phyloP scores from a whole-genome alignment of 1,140 invertebrate species.

The Nasonia longicornis region DNA sequence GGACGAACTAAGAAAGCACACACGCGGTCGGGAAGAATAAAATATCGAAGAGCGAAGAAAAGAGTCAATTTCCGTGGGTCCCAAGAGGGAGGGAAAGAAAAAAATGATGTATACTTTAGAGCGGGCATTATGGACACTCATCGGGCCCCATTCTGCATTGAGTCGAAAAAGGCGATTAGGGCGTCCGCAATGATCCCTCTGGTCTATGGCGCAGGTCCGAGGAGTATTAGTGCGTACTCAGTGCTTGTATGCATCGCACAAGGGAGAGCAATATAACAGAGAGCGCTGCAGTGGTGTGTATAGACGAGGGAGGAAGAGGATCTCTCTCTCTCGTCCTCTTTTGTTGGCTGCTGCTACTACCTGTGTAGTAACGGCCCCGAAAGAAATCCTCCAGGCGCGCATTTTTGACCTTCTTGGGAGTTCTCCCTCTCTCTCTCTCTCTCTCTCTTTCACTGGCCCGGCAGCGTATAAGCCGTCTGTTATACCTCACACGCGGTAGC shows the following conservation, averaged over 20 bases:
- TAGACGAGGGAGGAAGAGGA: background rate
- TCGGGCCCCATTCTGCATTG: background rate
- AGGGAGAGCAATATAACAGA: background rate
- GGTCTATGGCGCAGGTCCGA: background rate
- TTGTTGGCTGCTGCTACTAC: background rate
- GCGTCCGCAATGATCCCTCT: background rate
- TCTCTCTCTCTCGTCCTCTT: background rate
- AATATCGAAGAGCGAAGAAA: background rate
- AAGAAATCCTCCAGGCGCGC: background rate
- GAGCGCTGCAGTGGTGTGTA: no score
- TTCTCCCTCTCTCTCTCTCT: background rate
- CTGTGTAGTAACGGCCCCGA: background rate
- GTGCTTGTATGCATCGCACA: background rate
- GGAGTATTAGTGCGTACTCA: background rate
- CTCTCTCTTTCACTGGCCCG: background rate
- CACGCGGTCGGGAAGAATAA: background rate
- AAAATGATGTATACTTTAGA: background rate
- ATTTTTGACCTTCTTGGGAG: conserved; percentile 3
- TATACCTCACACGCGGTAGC: background rate
- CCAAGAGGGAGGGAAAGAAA: no score
- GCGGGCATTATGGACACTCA: background rate
- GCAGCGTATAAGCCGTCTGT: background rate
- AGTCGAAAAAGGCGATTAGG: background rate
- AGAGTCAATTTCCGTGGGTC: background rate
- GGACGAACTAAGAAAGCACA: no score